Percentiles rank a stretch among this genome's conserved stretches.
Evolutionary conservation across 2,113 vertebrate genomes (phyloP).

Genomic region (Bufo gargarizans): DNA sequence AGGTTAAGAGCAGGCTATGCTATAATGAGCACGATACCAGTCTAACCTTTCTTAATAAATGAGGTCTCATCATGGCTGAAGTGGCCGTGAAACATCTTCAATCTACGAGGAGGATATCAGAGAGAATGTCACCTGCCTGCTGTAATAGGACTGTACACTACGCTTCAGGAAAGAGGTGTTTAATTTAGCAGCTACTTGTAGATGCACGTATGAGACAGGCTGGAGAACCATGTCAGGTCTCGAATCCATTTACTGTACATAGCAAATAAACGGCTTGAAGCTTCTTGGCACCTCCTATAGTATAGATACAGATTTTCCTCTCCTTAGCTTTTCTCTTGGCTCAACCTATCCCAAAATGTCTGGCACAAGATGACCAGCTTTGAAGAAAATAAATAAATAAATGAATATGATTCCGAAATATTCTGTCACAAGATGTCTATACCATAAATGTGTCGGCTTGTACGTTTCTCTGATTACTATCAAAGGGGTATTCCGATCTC

Average conservation of each 20-base stretch:
- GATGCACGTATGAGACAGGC: not conserved
- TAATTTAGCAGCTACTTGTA: slow-evolving; percentile 34
- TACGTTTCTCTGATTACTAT: too few relatives aligned
- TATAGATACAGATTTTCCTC: too few relatives aligned
- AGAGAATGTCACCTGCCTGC: not conserved
- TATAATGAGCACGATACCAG: not conserved
- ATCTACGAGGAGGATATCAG: not conserved
- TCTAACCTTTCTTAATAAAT: not conserved
- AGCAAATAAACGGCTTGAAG: slow-evolving; percentile 61
- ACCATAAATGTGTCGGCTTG: too few relatives aligned
- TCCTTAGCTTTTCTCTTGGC: too few relatives aligned
- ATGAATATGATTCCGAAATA: too few relatives aligned
- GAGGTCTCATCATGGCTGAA: slow-evolving; percentile 4
- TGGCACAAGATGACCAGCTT: too few relatives aligned
- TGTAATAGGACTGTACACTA: slow-evolving; percentile 23
- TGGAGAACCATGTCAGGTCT: not conserved
- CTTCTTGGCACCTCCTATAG: slow-evolving; percentile 17
- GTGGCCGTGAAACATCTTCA: slow-evolving; percentile 20
- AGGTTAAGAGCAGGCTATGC: not conserved
- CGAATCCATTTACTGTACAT: not conserved
- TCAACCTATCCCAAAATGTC: too few relatives aligned
- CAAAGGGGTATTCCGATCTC: too few relatives aligned
- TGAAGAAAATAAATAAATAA: too few relatives aligned
- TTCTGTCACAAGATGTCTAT: too few relatives aligned
- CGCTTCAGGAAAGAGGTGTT: slow-evolving; percentile 19